Evolutionary conservation across 2,797 vertebrate genomes (phyloP).

Genomic region (Xyrichtys novacula): DNA sequence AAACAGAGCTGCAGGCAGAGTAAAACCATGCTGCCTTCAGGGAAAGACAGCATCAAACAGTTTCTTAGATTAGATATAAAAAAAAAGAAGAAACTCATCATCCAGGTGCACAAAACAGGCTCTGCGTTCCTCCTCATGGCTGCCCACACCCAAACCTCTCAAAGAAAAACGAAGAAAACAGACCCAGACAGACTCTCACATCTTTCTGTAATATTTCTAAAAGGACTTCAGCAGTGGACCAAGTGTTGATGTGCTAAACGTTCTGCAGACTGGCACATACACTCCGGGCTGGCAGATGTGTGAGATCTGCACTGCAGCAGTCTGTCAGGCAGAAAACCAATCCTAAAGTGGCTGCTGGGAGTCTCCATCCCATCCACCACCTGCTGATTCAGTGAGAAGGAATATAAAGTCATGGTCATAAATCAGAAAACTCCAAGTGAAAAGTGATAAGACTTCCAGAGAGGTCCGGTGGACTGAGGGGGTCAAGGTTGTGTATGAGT

Average conservation of each 20-base stretch:
- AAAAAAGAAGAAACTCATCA: conserved; percentile 40
- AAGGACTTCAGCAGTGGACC: conserved; percentile 29
- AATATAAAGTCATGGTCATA: conserved; percentile 58
- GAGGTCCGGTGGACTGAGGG: conserved; percentile 26
- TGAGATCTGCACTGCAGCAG: conserved; percentile 71
- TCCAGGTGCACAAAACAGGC: conserved; percentile 21
- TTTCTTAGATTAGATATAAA: conserved; percentile 34
- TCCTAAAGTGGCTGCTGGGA: conserved; percentile 67
- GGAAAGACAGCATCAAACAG: conserved; percentile 31
- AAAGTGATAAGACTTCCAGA: conserved; percentile 54
- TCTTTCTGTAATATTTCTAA: conserved; percentile 52
- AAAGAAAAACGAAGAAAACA: not conserved
- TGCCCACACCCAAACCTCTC: not conserved
- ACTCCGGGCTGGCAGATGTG: conserved; percentile 51
- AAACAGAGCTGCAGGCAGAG: conserved; percentile 44
- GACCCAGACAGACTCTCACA: not conserved
- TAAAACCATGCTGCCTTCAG: conserved; percentile 21
- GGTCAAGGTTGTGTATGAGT: conserved; percentile 3
- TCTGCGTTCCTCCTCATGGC: not conserved
- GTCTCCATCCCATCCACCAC: conserved; percentile 68
- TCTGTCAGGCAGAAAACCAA: conserved; percentile 72
- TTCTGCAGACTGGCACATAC: conserved; percentile 46
- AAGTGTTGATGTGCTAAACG: conserved; percentile 52
- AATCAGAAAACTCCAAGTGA: conserved; percentile 56
- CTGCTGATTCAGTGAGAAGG: conserved; percentile 63